Percentiles rank a stretch among this genome's conserved stretches.
Conservation (phyloP, 2,888 invertebrate species). For the Podotricha telesiphe region DNA sequence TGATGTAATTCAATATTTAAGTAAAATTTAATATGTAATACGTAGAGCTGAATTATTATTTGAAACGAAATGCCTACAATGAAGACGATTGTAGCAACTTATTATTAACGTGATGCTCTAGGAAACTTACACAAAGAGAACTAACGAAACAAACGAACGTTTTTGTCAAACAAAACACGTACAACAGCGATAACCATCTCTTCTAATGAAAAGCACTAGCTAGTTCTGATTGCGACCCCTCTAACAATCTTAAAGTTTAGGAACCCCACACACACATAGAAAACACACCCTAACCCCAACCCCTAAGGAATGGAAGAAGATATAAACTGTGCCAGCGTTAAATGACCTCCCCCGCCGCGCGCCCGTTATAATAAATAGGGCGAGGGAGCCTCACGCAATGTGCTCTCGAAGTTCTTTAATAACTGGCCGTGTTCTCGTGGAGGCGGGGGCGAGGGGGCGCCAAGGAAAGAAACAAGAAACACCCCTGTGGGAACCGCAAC, state of each 20-base stretch:
- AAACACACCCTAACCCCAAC: conserved; percentile 55
- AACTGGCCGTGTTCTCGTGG: conserved; percentile 55
- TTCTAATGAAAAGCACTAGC: conserved; percentile 78
- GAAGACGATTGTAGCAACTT: conserved; percentile 23
- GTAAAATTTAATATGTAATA: too few relatives aligned
- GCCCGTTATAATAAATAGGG: conserved; percentile 46
- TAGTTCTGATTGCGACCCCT: conserved; percentile 79
- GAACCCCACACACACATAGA: conserved; percentile 65
- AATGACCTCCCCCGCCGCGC: conserved; percentile 53
- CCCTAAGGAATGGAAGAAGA: conserved; percentile 68
- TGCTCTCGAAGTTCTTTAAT: conserved; percentile 62
- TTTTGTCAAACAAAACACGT: conserved; percentile 72
- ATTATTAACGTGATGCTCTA: conserved; percentile 39
- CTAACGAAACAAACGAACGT: conserved; percentile 61
- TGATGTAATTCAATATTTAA: too few relatives aligned
- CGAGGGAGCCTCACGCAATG: conserved; percentile 52
- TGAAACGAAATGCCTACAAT: not conserved
- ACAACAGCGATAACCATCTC: conserved; percentile 73
- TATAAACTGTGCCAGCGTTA: conserved; percentile 56
- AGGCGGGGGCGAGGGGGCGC: conserved; percentile 50
- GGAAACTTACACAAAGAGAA: conserved; percentile 48
- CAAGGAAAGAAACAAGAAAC: conserved; percentile 80
- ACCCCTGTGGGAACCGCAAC: conserved; percentile 56
- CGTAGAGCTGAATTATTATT: not conserved
- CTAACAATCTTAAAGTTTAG: conserved; percentile 80